Evolutionary conservation across 2,113 vertebrate species (phyloP).

Genomic region (Anhinga rufa): DNA sequence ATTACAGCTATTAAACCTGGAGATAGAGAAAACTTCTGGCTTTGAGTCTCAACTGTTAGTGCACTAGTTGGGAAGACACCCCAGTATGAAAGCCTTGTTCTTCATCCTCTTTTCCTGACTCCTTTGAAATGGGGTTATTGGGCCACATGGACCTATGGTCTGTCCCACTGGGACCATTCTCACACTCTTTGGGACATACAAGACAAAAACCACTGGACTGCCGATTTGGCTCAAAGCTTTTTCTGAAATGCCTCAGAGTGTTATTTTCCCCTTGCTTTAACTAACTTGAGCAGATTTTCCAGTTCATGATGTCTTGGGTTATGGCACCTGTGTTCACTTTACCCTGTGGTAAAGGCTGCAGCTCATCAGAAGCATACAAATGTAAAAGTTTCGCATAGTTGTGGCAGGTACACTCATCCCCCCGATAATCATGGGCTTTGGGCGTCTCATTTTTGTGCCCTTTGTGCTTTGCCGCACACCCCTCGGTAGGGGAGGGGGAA

Average conservation of each 20-base stretch:
- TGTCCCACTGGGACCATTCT: neutral
- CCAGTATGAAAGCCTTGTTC: neutral
- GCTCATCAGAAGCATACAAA: neutral
- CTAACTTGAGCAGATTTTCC: neutral
- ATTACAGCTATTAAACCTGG: neutral
- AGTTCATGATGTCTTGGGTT: neutral
- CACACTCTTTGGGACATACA: neutral
- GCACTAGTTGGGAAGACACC: neutral
- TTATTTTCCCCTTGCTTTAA: neutral
- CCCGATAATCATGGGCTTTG: no score
- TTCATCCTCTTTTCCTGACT: neutral
- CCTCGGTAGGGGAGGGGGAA: no score
- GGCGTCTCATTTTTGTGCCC: no score
- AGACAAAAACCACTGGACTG: neutral
- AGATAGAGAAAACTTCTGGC: neutral
- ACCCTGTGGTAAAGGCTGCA: neutral
- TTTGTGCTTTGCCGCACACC: no score
- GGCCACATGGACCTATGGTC: neutral
- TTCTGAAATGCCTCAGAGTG: neutral
- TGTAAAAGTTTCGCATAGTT: neutral
- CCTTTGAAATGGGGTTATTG: neutral
- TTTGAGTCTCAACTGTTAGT: neutral
- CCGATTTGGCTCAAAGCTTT: neutral
- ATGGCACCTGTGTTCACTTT: rapidly evolving
- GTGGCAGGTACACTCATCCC: no score